These are phyloP conservation scores for Leptinotarsa haldemani DNA, from an alignment of 2,888 invertebrate species.

Conservation along the genomic window DNA sequence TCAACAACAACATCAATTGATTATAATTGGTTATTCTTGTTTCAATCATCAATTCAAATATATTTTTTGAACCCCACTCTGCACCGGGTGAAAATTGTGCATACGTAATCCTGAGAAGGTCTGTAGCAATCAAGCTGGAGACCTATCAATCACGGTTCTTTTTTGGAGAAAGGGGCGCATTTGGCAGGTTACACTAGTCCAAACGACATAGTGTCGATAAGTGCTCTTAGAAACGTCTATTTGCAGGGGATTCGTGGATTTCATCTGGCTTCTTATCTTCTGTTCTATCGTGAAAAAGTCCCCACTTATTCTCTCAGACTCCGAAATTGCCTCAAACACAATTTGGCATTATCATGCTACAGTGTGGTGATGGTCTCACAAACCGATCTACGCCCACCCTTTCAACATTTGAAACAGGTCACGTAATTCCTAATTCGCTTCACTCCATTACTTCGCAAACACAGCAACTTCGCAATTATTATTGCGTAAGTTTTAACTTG, in stretches of 20 bases:
- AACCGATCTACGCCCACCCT: slow-evolving; percentile 19
- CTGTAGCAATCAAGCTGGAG: slow-evolving; percentile 19
- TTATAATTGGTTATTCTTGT: too few relatives aligned
- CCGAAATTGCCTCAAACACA: slow-evolving; percentile 46
- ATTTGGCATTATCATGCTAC: slow-evolving; percentile 45
- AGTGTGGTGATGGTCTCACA: slow-evolving; percentile 7
- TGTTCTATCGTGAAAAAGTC: slow-evolving; percentile 46
- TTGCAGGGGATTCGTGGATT: slow-evolving; percentile 43
- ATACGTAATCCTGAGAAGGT: background rate
- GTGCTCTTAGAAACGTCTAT: slow-evolving; percentile 26
- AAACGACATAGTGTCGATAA: slow-evolving; percentile 37
- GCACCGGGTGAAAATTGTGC: background rate
- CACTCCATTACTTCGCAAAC: slow-evolving; percentile 47
- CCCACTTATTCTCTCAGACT: slow-evolving; percentile 33
- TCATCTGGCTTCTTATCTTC: slow-evolving; percentile 48
- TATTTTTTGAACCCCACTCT: background rate
- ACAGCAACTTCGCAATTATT: slow-evolving; percentile 43
- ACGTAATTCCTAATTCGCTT: slow-evolving; percentile 49
- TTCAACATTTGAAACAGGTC: slow-evolving; percentile 40
- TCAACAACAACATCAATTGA: too few relatives aligned
- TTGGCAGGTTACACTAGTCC: slow-evolving; percentile 28
- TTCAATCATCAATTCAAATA: too few relatives aligned
- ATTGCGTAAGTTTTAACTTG: slow-evolving; percentile 47
- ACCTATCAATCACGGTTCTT: slow-evolving; percentile 29
- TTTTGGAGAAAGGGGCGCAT: slow-evolving; percentile 30